Conservation (phyloP, 2,113 vertebrate species). For the Lates calcarifer region DNA sequence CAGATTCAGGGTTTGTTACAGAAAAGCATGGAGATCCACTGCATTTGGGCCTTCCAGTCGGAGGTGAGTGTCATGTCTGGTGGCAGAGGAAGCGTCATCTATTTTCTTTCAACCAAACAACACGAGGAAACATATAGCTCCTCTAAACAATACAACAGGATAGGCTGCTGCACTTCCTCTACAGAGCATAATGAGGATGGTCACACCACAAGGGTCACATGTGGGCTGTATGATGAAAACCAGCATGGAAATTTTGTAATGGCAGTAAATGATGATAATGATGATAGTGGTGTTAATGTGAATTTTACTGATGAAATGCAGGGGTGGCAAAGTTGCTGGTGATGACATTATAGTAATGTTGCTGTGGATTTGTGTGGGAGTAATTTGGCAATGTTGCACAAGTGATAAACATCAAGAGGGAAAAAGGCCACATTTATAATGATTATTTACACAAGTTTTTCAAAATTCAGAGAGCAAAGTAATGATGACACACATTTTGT, state of each 20-base stretch:
- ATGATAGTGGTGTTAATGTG: background rate
- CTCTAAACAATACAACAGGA: constrained; percentile 61
- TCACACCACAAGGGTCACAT: constrained; percentile 17
- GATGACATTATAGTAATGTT: background rate
- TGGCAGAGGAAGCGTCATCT: constrained; percentile 35
- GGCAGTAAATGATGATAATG: background rate
- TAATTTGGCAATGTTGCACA: background rate
- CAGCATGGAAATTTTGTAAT: background rate
- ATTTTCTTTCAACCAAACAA: constrained; percentile 27
- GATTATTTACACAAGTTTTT: background rate
- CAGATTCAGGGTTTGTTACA: too few relatives aligned
- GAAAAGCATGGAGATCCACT: background rate
- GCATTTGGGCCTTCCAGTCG: background rate
- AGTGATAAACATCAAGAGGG: background rate
- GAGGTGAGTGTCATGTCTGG: constrained; percentile 27
- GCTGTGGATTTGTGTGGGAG: constrained; percentile 2
- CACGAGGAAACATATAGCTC: constrained; percentile 56
- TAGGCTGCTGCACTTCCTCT: constrained; percentile 61
- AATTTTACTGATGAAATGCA: background rate
- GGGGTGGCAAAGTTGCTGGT: background rate
- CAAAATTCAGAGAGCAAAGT: background rate
- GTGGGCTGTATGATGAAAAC: background rate
- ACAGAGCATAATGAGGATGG: constrained; percentile 28
- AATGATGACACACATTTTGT: background rate
- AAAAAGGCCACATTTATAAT: background rate